Evolutionary conservation across 1,140 invertebrate genomes (phyloP).

Genomic region (Hycleus cichorii): DNA sequence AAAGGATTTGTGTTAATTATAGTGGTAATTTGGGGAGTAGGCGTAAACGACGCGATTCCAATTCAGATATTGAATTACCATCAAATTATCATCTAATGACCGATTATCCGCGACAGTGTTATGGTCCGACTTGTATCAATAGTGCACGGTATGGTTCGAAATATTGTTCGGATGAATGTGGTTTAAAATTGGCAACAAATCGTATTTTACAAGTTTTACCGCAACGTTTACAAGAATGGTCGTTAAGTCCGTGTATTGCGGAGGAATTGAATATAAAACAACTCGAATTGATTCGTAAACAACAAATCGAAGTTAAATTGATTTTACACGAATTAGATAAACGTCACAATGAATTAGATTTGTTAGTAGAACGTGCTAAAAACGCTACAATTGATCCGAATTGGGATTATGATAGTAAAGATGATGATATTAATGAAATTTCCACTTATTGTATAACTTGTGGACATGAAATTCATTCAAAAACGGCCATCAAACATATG

Average conservation of each 20-base stretch:
- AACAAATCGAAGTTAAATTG: slow-evolving; percentile 66
- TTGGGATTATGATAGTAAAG: slow-evolving; percentile 57
- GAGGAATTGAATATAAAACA: slow-evolving; percentile 76
- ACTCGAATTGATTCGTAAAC: slow-evolving; percentile 73
- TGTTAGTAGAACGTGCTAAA: slow-evolving; percentile 70
- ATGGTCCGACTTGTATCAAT: slow-evolving; percentile 78
- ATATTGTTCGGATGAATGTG: slow-evolving; percentile 93
- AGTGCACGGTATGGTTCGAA: slow-evolving; percentile 78
- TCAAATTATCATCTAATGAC: slow-evolving; percentile 33
- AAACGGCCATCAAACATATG: slow-evolving; percentile 87
- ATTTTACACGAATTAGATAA: slow-evolving; percentile 72
- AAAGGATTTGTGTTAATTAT: slow-evolving; percentile 48
- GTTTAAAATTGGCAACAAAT: slow-evolving; percentile 80
- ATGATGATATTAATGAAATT: slow-evolving; percentile 64
- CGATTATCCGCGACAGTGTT: slow-evolving; percentile 69
- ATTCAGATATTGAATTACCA: slow-evolving; percentile 32
- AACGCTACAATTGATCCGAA: slow-evolving; percentile 57
- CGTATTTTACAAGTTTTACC: slow-evolving; percentile 81
- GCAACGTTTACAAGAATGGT: slow-evolving; percentile 91
- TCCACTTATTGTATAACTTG: slow-evolving; percentile 95
- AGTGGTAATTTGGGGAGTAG: slow-evolving; percentile 24
- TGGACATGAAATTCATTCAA: slow-evolving; percentile 84
- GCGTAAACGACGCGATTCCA: slow-evolving; percentile 36
- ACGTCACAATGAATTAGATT: slow-evolving; percentile 70
- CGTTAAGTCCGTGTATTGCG: slow-evolving; percentile 76